These are phyloP conservation scores for Aythya baeri DNA, from an alignment of 2,113 vertebrate genomes.

Conservation along the genomic window DNA sequence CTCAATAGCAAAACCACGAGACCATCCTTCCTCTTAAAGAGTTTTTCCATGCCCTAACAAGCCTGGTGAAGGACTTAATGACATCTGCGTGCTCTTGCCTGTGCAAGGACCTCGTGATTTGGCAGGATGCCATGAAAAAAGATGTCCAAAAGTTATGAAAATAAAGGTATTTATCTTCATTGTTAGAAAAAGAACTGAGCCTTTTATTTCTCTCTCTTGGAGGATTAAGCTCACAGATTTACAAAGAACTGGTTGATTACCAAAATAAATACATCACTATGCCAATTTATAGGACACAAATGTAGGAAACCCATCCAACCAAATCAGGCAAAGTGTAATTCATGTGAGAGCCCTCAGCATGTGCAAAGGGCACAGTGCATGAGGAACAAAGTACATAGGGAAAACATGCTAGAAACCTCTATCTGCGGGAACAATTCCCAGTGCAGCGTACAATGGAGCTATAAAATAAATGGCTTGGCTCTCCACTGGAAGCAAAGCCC, in stretches of 20 bases:
- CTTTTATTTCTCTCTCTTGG: conserved; percentile 52
- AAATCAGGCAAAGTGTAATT: conserved; percentile 63
- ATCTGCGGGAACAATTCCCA: conserved; percentile 53
- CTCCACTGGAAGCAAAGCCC: conserved; percentile 67
- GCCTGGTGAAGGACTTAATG: conserved; percentile 40
- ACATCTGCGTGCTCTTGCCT: conserved; percentile 13
- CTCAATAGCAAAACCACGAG: conserved; percentile 16
- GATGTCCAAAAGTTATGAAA: conserved; percentile 66
- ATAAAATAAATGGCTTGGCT: conserved; percentile 66
- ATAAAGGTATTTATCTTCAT: conserved; percentile 72
- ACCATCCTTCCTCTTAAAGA: neutral
- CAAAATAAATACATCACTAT: conserved; percentile 48
- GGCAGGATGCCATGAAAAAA: conserved; percentile 7
- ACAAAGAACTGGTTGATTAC: conserved; percentile 68
- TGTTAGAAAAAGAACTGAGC: conserved; percentile 10
- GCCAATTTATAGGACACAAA: conserved; percentile 64
- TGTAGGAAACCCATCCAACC: conserved; percentile 58
- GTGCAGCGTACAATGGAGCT: conserved; percentile 19
- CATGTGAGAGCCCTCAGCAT: conserved; percentile 54
- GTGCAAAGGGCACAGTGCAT: conserved; percentile 48
- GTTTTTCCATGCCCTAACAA: conserved; percentile 35
- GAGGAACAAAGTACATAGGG: conserved; percentile 44
- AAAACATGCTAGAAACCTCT: conserved; percentile 39
- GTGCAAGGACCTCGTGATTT: conserved; percentile 16
- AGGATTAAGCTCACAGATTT: conserved; percentile 60